Conservation (phyloP, 2,888 invertebrate species). For the Pachliopta kotzebuea region DNA sequence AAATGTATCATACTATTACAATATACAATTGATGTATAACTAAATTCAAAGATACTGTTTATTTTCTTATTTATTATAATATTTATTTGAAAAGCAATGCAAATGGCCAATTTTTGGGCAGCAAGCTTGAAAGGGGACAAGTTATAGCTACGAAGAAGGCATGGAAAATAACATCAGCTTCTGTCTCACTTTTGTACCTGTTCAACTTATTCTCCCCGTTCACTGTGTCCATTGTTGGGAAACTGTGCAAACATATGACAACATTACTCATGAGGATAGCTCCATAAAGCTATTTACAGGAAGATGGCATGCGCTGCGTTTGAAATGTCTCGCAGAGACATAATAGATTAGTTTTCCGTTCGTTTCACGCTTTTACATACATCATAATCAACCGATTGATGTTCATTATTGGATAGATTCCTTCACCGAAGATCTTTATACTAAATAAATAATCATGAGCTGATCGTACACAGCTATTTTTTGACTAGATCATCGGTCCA, state of each 20-base stretch:
- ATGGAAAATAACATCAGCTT: conserved; percentile 49
- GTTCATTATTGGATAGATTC: too few relatives aligned
- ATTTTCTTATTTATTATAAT: neutral
- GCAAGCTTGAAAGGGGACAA: conserved; percentile 50
- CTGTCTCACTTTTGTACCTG: conserved; percentile 84
- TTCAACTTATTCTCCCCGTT: conserved; percentile 79
- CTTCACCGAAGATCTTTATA: too few relatives aligned
- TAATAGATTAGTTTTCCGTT: neutral
- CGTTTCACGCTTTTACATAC: neutral
- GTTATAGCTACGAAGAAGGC: conserved; percentile 43
- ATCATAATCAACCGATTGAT: too few relatives aligned
- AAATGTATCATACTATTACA: too few relatives aligned
- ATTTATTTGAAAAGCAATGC: too few relatives aligned
- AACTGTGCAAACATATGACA: conserved; percentile 76
- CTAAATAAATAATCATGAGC: too few relatives aligned
- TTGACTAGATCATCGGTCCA: too few relatives aligned
- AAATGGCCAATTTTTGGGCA: neutral
- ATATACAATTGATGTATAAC: neutral
- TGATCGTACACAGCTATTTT: too few relatives aligned
- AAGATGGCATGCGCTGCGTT: conserved; percentile 46
- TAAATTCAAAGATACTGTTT: neutral
- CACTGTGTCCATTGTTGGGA: conserved; percentile 74
- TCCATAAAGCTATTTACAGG: conserved; percentile 64
- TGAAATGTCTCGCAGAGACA: neutral
- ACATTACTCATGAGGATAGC: conserved; percentile 31